Evolutionary conservation across 2,888 invertebrate species (phyloP).

Genomic region (Nudaria mundana): DNA sequence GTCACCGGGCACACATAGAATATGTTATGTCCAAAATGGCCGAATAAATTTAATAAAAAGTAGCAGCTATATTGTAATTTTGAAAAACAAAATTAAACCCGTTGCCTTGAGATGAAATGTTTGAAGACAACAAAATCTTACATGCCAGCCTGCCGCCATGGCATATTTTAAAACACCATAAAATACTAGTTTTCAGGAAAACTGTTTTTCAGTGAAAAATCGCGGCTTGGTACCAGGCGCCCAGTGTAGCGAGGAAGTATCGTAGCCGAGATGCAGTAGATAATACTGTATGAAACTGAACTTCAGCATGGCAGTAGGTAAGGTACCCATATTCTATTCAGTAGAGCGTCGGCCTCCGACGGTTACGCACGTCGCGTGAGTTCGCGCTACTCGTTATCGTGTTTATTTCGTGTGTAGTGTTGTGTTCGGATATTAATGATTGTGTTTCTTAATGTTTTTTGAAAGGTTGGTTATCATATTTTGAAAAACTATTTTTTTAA

Average conservation of each 20-base stretch:
- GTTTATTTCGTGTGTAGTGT: slow-evolving; percentile 37
- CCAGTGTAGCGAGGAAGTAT: slow-evolving; percentile 44
- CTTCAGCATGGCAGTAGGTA: slow-evolving; percentile 54
- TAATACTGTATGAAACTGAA: slow-evolving; percentile 43
- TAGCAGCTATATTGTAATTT: too few species aligned
- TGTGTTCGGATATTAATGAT: slow-evolving; percentile 23
- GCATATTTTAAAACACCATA: too few species aligned
- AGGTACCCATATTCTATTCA: not conserved
- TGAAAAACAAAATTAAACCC: too few species aligned
- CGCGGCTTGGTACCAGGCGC: slow-evolving; percentile 51
- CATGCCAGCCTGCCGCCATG: too few species aligned
- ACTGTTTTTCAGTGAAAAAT: slow-evolving; percentile 36
- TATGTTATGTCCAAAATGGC: too few species aligned
- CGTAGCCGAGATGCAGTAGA: slow-evolving; percentile 57
- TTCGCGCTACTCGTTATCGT: slow-evolving; percentile 23
- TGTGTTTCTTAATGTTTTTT: slow-evolving; percentile 33
- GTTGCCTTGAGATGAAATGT: too few species aligned
- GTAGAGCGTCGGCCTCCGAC: slow-evolving; percentile 62
- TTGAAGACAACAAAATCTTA: too few species aligned
- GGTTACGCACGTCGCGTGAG: slow-evolving; percentile 48
- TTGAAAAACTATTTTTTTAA: not conserved
- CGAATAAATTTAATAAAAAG: too few species aligned
- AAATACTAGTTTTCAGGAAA: slow-evolving; percentile 34
- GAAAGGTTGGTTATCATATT: slow-evolving; percentile 31
- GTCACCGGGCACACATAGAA: too few species aligned